phyloP scores from a whole-genome alignment of 1,140 invertebrate species.

The Eupeodes corollae region DNA sequence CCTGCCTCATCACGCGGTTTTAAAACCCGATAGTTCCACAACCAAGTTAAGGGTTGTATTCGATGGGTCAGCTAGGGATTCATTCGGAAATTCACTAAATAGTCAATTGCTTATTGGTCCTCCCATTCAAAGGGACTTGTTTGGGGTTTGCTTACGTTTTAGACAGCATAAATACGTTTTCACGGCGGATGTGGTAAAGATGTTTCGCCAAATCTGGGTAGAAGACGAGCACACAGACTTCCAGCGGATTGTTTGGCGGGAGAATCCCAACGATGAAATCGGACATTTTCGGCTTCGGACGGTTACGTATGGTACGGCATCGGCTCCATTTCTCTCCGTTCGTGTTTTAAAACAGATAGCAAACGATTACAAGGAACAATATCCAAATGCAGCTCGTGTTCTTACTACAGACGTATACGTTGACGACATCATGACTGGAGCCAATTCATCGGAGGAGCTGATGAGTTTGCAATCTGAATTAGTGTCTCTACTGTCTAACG shows the following conservation, averaged over 20 bases:
- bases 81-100: slow-evolving; percentile 16
- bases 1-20: too few species aligned
- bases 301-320: slow-evolving; percentile 34
- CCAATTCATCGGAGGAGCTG: slow-evolving; percentile 11
- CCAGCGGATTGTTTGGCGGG: slow-evolving; percentile 38
- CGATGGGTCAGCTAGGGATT: slow-evolving; percentile 12
- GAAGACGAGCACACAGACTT: slow-evolving; percentile 20
- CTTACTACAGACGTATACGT: slow-evolving; percentile 28
- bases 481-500: slow-evolving; percentile 15
- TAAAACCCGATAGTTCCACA: too few species aligned
- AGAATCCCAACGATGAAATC: slow-evolving; percentile 11
- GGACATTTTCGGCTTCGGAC: slow-evolving; percentile 28
- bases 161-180: slow-evolving; percentile 18
- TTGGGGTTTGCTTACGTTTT: slow-evolving; percentile 29
- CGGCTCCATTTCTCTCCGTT: slow-evolving; percentile 23
- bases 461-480: slow-evolving; percentile 13
- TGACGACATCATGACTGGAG: too few species aligned
- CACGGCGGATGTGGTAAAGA: slow-evolving; percentile 21
- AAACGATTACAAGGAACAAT: slow-evolving; percentile 16
- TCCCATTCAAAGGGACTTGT: slow-evolving; percentile 26
- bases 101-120: slow-evolving; percentile 21
- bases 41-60: slow-evolving; percentile 22
- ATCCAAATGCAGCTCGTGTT: slow-evolving; percentile 17
- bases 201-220: slow-evolving; percentile 27
- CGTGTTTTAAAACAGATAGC: slow-evolving; percentile 20